Evolutionary conservation across 2,113 vertebrate species (phyloP).

Genomic region (Hippocampus guttulatus): DNA sequence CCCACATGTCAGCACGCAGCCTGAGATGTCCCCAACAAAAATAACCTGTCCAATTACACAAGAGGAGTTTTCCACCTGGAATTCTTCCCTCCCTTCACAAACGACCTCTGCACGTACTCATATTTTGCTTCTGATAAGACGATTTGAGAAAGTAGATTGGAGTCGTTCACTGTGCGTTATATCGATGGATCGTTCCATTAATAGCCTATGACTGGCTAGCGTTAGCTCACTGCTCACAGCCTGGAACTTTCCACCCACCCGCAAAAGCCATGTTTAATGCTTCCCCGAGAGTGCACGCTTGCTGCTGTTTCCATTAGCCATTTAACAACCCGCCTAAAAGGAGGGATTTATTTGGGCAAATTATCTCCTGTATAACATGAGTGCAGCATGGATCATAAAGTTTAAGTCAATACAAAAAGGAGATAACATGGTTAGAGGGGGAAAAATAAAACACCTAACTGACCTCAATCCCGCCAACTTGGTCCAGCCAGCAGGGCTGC

Average conservation of each 20-base stretch:
- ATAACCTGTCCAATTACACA: conserved; percentile 79
- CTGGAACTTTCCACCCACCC: conserved; percentile 82
- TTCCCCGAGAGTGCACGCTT: conserved; percentile 81
- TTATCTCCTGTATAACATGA: conserved; percentile 87
- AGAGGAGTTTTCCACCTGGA: conserved; percentile 32
- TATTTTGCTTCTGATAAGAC: conserved; percentile 92
- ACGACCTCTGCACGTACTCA: conserved; percentile 81
- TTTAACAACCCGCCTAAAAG: conserved; percentile 93
- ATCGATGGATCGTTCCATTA: conserved; percentile 95
- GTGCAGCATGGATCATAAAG: conserved; percentile 93
- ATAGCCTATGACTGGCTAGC: conserved; percentile 85
- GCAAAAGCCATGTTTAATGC: conserved; percentile 88
- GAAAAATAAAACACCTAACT: conserved; percentile 72
- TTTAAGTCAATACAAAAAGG: conserved; percentile 89
- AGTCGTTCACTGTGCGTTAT: conserved; percentile 94
- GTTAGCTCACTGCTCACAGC: conserved; percentile 77
- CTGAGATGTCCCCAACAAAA: conserved; percentile 77
- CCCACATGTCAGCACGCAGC: conserved; percentile 76
- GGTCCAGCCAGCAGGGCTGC: conserved; percentile 27
- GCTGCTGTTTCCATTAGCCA: conserved; percentile 87
- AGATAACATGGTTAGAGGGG: conserved; percentile 67
- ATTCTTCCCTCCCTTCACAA: conserved; percentile 62
- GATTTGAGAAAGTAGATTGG: conserved; percentile 90
- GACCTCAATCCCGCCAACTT: conserved; percentile 22
- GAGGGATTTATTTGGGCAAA: conserved; percentile 90